phyloP scores from a whole-genome alignment of 30 jellyfish, hydroid and myxozoan species.

The Aurelia aurita region DNA sequence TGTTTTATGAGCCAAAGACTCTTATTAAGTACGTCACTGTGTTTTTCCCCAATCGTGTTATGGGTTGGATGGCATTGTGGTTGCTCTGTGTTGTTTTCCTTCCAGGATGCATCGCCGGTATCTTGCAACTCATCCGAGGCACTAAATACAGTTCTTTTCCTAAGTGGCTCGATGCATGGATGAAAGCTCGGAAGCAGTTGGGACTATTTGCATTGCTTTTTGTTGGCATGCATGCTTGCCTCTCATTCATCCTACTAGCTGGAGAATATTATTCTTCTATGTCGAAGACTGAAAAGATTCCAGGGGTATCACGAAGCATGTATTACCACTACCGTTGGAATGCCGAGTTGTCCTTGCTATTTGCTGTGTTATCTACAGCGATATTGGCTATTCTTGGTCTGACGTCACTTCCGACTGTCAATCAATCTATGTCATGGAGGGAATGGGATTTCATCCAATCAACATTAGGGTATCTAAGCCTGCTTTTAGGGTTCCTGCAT shows the following conservation, averaged over 20 bases:
- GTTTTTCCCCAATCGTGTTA: conserved; percentile 26
- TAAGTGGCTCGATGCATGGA: conserved; percentile 82
- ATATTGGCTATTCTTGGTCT: conserved; percentile 73
- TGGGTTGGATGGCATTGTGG: conserved; percentile 75
- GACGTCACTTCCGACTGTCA: conserved; percentile 90
- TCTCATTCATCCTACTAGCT: conserved; percentile 67
- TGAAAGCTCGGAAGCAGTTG: conserved; percentile 88
- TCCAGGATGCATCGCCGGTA: conserved; percentile 81
- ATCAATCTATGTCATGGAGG: conserved; percentile 85
- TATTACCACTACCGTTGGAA: conserved; percentile 52
- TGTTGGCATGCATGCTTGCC: conserved; percentile 75
- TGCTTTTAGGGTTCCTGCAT: conserved; percentile 70
- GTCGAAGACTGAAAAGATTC: conserved; percentile 11
- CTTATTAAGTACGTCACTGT: neutral
- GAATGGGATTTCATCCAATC: conserved; percentile 92
- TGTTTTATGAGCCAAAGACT: conserved; percentile 17
- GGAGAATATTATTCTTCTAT: conserved; percentile 62
- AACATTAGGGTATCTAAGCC: conserved; percentile 60
- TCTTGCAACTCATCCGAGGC: conserved; percentile 79
- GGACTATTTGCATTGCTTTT: conserved; percentile 72
- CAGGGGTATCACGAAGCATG: conserved; percentile 37
- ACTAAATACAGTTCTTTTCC: conserved; percentile 82
- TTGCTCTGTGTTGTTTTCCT: conserved; percentile 67
- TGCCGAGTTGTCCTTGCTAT: conserved; percentile 74
- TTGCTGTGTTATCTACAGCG: conserved; percentile 75